Evolutionary conservation across 2,888 invertebrate genomes (phyloP).

Genomic region (Xestia rhomboidea): DNA sequence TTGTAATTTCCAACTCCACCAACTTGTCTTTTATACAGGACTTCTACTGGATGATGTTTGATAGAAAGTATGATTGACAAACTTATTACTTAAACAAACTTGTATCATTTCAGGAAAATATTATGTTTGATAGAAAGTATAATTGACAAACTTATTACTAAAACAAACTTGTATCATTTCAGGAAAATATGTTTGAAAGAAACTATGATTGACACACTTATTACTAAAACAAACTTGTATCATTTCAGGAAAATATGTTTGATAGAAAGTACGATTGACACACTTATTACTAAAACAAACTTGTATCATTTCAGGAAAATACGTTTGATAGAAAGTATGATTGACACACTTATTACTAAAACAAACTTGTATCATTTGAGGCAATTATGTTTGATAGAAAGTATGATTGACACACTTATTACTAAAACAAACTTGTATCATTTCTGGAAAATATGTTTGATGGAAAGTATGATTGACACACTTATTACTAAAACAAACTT

Average conservation of each 20-base stretch:
- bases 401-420: too few relatives aligned
- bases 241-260: too few relatives aligned
- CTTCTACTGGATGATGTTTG: not conserved
- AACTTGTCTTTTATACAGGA: not conserved
- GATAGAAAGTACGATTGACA: too few relatives aligned
- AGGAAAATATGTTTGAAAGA: not conserved
- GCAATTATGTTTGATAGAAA: too few relatives aligned
- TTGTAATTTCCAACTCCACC: not conserved
- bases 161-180: slow-evolving; percentile 56
- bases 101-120: too few relatives aligned
- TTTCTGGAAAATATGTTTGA: slow-evolving; percentile 66
- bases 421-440: not conserved
- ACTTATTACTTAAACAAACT: not conserved
- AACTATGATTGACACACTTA: not conserved
- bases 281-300: too few relatives aligned
- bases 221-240: not conserved
- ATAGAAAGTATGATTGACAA: not conserved
- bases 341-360: not conserved
- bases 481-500: not conserved
- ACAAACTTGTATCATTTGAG: too few relatives aligned
- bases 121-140: too few relatives aligned
- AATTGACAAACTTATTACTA: too few relatives aligned
- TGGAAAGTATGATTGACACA: not conserved
- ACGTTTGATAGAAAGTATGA: not conserved
- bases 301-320: slow-evolving; percentile 66